Conservation (phyloP, 1,140 invertebrate genomes). For the Akabosia matsudoensis region DNA sequence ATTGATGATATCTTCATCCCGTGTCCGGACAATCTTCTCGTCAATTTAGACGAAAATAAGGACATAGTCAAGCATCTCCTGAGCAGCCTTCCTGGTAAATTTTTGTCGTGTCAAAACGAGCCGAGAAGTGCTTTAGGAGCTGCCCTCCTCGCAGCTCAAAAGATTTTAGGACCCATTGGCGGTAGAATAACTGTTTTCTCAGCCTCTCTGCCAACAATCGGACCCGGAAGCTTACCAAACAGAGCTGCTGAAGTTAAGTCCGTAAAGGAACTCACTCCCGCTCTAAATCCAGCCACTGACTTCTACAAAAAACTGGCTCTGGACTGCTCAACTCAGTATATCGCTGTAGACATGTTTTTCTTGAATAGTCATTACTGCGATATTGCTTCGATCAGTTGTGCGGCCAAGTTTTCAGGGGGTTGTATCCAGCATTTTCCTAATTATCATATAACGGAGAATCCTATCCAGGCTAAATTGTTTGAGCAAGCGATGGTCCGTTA, state of each 20-base stretch:
- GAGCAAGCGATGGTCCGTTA: constrained; percentile 80
- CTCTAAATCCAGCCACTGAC: constrained; percentile 90
- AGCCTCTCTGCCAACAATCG: constrained; percentile 82
- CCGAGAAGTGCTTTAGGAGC: constrained; percentile 82
- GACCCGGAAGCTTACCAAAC: constrained; percentile 78
- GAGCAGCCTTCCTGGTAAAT: constrained; percentile 73
- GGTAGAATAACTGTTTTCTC: constrained; percentile 94
- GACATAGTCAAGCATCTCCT: constrained; percentile 78
- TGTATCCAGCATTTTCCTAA: constrained; percentile 89
- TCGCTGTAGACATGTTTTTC: constrained; percentile 93
- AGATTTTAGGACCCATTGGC: constrained; percentile 87
- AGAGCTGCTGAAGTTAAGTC: constrained; percentile 62
- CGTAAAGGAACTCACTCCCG: constrained; percentile 47
- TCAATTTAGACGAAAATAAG: constrained; percentile 82
- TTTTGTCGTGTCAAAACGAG: constrained; percentile 67
- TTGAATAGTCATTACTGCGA: constrained; percentile 91
- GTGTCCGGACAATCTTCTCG: constrained; percentile 84
- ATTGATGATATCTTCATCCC: constrained; percentile 87
- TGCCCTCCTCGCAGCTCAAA: constrained; percentile 85
- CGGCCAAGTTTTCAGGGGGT: constrained; percentile 93
- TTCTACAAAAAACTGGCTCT: constrained; percentile 96
- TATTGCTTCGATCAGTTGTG: constrained; percentile 85
- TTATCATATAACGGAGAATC: constrained; percentile 69
- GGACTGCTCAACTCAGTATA: constrained; percentile 93
- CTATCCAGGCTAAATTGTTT: constrained; percentile 69